Conservation (phyloP, 2,888 invertebrate genomes). For the Loripinus fragilis region DNA sequence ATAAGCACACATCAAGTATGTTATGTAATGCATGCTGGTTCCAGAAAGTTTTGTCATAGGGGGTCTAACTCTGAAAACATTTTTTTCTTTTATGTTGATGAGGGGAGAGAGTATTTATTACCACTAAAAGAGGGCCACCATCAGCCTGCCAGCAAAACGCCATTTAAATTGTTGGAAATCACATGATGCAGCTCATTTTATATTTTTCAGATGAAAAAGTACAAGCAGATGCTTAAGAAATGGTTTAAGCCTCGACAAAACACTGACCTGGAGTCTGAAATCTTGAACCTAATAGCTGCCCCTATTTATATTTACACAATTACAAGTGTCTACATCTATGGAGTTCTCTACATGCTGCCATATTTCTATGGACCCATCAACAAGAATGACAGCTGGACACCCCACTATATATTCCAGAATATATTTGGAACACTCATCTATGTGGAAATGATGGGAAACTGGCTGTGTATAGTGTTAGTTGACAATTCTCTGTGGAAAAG, state of each 20-base stretch:
- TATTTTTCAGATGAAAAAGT: constrained; percentile 17
- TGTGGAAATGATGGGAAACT: constrained; percentile 75
- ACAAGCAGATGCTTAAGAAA: neutral
- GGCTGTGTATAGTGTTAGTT: constrained; percentile 73
- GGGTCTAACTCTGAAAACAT: too few relatives aligned
- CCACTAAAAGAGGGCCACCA: too few relatives aligned
- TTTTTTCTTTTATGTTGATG: too few relatives aligned
- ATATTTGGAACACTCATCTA: constrained; percentile 28
- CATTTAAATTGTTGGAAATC: too few relatives aligned
- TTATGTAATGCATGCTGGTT: too few relatives aligned
- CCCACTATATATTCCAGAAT: constrained; percentile 23
- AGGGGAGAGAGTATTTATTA: too few relatives aligned
- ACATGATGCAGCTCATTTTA: neutral
- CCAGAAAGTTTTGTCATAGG: too few relatives aligned
- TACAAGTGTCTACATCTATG: constrained; percentile 33
- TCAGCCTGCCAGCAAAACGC: too few relatives aligned
- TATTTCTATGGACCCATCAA: constrained; percentile 23
- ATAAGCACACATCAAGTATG: too few relatives aligned
- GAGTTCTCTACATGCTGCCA: constrained; percentile 26
- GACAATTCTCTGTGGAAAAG: constrained; percentile 35
- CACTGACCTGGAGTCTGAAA: constrained; percentile 47
- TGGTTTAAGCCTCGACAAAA: constrained; percentile 32
- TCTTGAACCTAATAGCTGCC: constrained; percentile 45
- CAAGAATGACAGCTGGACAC: neutral
- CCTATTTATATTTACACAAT: constrained; percentile 52